phyloP scores from a whole-genome alignment of 2,797 vertebrate species.

The Strix occidentalis region DNA sequence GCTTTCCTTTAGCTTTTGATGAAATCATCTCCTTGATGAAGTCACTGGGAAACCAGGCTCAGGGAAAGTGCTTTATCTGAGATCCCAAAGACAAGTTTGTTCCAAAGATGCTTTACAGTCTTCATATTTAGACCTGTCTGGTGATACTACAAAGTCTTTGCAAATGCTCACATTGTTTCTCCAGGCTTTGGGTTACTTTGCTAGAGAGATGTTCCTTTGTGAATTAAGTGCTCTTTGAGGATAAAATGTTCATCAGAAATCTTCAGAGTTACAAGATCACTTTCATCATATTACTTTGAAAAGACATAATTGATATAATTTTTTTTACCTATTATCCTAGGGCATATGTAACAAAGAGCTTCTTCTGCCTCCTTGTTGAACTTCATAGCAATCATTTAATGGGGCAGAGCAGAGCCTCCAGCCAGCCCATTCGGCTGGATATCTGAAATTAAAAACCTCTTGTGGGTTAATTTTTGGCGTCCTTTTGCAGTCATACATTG shows the following conservation, averaged over 20 bases:
- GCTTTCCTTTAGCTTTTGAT: constrained; percentile 52
- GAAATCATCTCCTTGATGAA: constrained; percentile 50
- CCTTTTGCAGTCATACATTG: not conserved
- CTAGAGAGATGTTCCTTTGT: constrained; percentile 1
- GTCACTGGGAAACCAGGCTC: not conserved
- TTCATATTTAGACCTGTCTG: not conserved
- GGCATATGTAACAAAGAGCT: not conserved
- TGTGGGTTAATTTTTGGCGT: constrained; percentile 1
- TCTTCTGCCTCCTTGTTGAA: not conserved
- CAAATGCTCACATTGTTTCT: constrained; percentile 14
- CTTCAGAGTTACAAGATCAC: constrained; percentile 3
- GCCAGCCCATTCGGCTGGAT: not conserved
- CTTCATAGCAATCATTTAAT: not conserved
- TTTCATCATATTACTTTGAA: constrained; percentile 13
- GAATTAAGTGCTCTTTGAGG: constrained; percentile 42
- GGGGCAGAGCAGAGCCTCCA: not conserved
- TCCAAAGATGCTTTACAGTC: constrained; percentile 31
- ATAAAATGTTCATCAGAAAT: constrained; percentile 43
- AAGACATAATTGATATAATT: not conserved
- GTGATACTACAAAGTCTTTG: constrained; percentile 14
- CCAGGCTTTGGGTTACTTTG: not conserved
- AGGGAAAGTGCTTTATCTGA: constrained; percentile 40
- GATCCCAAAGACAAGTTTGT: constrained; percentile 53
- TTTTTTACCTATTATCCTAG: not conserved
- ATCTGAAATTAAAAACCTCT: constrained; percentile 1